Conservation (phyloP, 1,140 invertebrate genomes). For the Pissodes strobi region DNA sequence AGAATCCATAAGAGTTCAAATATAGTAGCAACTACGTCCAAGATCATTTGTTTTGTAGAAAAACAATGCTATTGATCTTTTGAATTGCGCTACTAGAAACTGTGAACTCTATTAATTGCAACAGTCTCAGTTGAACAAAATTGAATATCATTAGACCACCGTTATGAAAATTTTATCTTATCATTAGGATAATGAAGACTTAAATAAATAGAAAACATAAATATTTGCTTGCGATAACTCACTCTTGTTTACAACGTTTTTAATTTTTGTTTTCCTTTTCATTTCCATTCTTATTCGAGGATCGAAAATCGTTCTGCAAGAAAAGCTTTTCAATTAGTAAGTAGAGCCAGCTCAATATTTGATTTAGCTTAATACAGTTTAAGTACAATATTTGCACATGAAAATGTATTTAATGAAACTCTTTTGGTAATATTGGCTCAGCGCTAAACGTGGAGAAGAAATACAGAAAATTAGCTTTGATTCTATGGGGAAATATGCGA, state of each 20-base stretch:
- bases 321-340: conserved; percentile 34
- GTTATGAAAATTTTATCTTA: no score
- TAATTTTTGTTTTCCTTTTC: conserved; percentile 11
- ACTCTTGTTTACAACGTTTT: conserved; percentile 7
- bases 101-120: no score
- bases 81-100: no score
- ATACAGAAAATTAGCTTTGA: conserved; percentile 27
- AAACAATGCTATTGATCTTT: no score
- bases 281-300: conserved; percentile 16
- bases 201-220: conserved; percentile 10
- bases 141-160: no score
- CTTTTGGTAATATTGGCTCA: conserved; percentile 39
- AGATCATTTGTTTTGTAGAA: no score
- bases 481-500: conserved; percentile 24
- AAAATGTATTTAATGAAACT: conserved; percentile 39
- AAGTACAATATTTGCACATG: conserved; percentile 40
- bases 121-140: no score
- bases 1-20: no score
- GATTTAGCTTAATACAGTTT: conserved; percentile 31
- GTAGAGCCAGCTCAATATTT: conserved; percentile 31
- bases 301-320: conserved; percentile 27
- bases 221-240: conserved; percentile 17
- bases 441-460: conserved; percentile 27
- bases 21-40: no score
- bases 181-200: no score